Conservation (phyloP, 2,113 vertebrate genomes). For the Strigops habroptila region DNA sequence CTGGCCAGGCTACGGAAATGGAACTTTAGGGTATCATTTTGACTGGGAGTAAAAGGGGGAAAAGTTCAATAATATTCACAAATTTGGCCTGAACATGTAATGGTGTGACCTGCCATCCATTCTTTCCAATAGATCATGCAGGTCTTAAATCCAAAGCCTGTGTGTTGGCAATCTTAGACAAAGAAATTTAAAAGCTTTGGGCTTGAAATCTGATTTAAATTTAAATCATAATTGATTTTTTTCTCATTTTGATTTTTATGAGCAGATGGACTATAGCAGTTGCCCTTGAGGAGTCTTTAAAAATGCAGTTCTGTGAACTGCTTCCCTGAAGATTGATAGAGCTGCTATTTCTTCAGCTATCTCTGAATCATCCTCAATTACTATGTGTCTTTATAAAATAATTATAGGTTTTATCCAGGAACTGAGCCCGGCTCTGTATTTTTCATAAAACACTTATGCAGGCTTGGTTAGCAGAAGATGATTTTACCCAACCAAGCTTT, state of each 20-base stretch:
- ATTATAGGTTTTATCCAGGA: slow-evolving; percentile 52
- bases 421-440: not conserved
- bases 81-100: not conserved
- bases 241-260: slow-evolving; percentile 38
- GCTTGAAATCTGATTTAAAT: slow-evolving; percentile 26
- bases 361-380: slow-evolving; percentile 61
- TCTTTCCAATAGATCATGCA: not conserved
- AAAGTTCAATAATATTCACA: not conserved
- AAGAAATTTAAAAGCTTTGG: slow-evolving; percentile 30
- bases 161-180: not conserved
- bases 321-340: slow-evolving; percentile 58
- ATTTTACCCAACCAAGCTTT: slow-evolving; percentile 24
- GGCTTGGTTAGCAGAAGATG: slow-evolving; percentile 3
- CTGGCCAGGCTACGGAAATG: not conserved
- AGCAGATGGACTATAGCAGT: slow-evolving; percentile 31
- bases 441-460: not conserved
- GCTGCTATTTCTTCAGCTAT: slow-evolving; percentile 42
- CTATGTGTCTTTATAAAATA: slow-evolving; percentile 57
- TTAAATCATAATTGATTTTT: slow-evolving; percentile 48
- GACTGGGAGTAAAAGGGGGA: not conserved
- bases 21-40: not conserved
- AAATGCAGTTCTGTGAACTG: slow-evolving; percentile 24
- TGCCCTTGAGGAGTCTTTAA: slow-evolving; percentile 48
- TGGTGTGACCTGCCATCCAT: not conserved
- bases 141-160: not conserved